Conservation (phyloP, 2,888 invertebrate species). For the Ferrisia virgata region DNA sequence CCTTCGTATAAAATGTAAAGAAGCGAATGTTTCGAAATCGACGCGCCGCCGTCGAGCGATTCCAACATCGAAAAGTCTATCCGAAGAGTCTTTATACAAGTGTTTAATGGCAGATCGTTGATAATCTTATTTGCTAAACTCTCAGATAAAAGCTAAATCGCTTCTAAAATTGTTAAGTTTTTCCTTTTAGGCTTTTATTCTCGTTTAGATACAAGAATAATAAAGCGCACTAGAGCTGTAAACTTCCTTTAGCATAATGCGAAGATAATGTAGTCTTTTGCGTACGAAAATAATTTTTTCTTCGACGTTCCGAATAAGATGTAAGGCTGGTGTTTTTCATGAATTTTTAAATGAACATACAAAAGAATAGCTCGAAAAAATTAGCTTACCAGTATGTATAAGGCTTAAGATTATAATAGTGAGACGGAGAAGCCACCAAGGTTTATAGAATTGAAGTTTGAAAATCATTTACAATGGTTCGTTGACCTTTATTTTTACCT, state of each 20-base stretch:
- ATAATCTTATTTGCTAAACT: slow-evolving; percentile 33
- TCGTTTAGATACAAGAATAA: slow-evolving; percentile 28
- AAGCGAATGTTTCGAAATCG: not conserved
- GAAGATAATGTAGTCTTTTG: slow-evolving; percentile 21
- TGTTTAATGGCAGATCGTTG: slow-evolving; percentile 33
- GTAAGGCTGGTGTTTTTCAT: too few relatives aligned
- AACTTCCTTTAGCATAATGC: slow-evolving; percentile 10
- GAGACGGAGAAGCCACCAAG: too few relatives aligned
- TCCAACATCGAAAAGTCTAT: slow-evolving; percentile 24
- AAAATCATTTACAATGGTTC: too few relatives aligned
- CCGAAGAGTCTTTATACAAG: slow-evolving; percentile 19
- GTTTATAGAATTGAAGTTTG: too few relatives aligned
- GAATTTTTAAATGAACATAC: too few relatives aligned
- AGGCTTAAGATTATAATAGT: too few relatives aligned
- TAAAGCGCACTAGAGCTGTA: slow-evolving; percentile 7
- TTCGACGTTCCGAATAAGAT: not conserved
- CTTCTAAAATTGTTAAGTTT: slow-evolving; percentile 31
- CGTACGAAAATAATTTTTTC: slow-evolving; percentile 1
- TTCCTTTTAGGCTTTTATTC: slow-evolving; percentile 30
- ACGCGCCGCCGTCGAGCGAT: slow-evolving; percentile 16
- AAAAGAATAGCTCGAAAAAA: too few relatives aligned
- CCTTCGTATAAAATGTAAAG: not conserved
- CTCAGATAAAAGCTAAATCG: slow-evolving; percentile 33
- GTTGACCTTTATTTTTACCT: too few relatives aligned
- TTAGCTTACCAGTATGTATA: too few relatives aligned